Percentiles rank a stretch among this genome's conserved stretches.
These are phyloP conservation scores for Lordiphosa clarofinis DNA, from an alignment of 1,140 invertebrate species.

Conservation along the genomic window DNA sequence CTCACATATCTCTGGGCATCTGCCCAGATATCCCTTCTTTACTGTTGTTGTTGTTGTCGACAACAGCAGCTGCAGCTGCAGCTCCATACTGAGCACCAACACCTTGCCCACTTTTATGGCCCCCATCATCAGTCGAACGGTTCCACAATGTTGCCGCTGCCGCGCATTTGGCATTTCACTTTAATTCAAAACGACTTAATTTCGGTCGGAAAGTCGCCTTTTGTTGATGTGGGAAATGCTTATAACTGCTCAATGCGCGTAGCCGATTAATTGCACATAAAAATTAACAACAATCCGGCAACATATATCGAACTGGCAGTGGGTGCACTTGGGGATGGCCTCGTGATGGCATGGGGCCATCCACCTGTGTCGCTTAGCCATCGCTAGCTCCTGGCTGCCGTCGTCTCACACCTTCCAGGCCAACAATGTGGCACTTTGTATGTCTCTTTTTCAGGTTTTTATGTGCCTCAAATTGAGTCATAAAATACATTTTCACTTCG, in stretches of 20 bases:
- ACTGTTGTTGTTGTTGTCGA: constrained; percentile 3
- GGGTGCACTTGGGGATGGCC: constrained; percentile 9
- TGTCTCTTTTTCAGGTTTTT: constrained; percentile 40
- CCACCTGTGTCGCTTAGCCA: background rate
- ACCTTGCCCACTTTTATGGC: constrained; percentile 69
- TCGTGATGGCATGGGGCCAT: constrained; percentile 6
- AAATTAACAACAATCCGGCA: constrained; percentile 69
- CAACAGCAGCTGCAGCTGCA: constrained; percentile 48
- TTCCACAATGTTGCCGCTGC: constrained; percentile 52
- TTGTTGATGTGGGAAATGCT: constrained; percentile 57
- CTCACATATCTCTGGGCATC: too few species aligned
- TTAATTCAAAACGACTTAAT: constrained; percentile 75
- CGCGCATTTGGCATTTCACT: constrained; percentile 68
- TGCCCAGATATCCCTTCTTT: background rate
- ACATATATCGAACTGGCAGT: constrained; percentile 29
- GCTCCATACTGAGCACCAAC: constrained; percentile 33
- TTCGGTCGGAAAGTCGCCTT: constrained; percentile 29
- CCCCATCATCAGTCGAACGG: constrained; percentile 20
- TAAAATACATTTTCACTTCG: constrained; percentile 69
- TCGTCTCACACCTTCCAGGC: constrained; percentile 50
- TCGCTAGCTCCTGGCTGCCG: background rate
- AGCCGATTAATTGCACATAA: constrained; percentile 76
- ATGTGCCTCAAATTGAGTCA: constrained; percentile 75
- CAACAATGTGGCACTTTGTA: constrained; percentile 71
- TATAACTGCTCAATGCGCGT: constrained; percentile 75